These are phyloP conservation scores for Drosophila ochracea DNA, from an alignment of 2,888 invertebrate species.

Conservation along the genomic window DNA sequence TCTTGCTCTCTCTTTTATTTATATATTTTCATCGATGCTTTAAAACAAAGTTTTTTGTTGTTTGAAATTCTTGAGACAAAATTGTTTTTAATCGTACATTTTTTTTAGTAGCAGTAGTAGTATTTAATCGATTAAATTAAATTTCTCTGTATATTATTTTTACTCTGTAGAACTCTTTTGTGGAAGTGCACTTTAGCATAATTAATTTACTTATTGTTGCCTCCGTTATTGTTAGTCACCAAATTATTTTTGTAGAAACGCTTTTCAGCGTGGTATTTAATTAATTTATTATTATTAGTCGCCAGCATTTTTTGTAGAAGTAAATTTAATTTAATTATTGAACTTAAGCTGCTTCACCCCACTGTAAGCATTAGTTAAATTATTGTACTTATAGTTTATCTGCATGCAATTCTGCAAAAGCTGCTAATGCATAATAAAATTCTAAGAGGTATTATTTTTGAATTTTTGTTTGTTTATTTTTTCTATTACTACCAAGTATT, in stretches of 20 bases:
- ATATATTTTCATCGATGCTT: neutral
- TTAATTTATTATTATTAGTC: neutral
- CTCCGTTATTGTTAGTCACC: neutral
- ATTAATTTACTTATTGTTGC: neutral
- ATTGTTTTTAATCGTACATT: neutral
- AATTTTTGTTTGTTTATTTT: constrained; percentile 9
- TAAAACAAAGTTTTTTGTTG: constrained; percentile 7
- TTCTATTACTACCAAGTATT: constrained; percentile 20
- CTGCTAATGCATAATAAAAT: constrained; percentile 3
- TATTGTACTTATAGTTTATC: constrained; percentile 4
- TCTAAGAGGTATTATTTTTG: constrained; percentile 30
- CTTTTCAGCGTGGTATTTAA: neutral
- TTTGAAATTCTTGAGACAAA: neutral
- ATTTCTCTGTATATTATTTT: neutral
- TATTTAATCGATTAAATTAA: neutral
- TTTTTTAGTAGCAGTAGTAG: neutral
- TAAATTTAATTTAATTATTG: neutral
- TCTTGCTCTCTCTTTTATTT: neutral
- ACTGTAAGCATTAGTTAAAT: neutral
- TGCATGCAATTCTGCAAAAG: constrained; percentile 15
- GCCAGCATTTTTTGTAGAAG: neutral
- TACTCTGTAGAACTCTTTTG: neutral
- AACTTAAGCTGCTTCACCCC: neutral
- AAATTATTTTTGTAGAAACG: neutral
- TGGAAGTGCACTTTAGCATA: neutral